Evolutionary conservation across 2,888 invertebrate species (phyloP).

Genomic region (Athalia cordata): DNA sequence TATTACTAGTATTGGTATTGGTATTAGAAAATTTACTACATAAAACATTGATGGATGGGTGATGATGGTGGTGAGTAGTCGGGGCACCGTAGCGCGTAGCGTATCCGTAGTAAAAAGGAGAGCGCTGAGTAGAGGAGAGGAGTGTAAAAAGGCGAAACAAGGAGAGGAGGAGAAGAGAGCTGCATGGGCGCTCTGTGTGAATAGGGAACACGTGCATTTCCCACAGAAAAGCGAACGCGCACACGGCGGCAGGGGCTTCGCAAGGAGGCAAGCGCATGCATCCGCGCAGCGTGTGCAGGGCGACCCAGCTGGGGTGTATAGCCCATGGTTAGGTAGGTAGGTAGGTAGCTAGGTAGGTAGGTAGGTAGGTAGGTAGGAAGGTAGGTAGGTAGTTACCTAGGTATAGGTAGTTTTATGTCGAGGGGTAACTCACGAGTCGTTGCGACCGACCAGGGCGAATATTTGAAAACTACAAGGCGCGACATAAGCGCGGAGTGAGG

Average conservation of each 20-base stretch:
- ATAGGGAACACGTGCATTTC: conserved; percentile 72
- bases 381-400: conserved; percentile 6
- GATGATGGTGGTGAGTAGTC: conserved; percentile 4
- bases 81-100: neutral
- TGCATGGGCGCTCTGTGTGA: conserved; percentile 58
- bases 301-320: conserved; percentile 32
- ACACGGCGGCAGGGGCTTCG: conserved; percentile 47
- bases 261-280: conserved; percentile 33
- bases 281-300: conserved; percentile 33
- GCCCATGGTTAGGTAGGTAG: neutral
- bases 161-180: conserved; percentile 24
- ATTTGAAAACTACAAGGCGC: neutral
- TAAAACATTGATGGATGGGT: neutral
- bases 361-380: conserved; percentile 9
- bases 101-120: too few species aligned
- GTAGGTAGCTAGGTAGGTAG: neutral
- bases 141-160: neutral
- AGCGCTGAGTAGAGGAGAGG: conserved; percentile 2
- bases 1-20: too few species aligned
- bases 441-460: neutral
- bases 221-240: conserved; percentile 67
- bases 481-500: neutral
- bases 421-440: conserved; percentile 30
- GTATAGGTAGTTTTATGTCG: conserved; percentile 15
- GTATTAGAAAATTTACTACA: too few species aligned